Evolutionary conservation across 2,113 vertebrate species (phyloP).

Genomic region (Mustela nigripes): DNA sequence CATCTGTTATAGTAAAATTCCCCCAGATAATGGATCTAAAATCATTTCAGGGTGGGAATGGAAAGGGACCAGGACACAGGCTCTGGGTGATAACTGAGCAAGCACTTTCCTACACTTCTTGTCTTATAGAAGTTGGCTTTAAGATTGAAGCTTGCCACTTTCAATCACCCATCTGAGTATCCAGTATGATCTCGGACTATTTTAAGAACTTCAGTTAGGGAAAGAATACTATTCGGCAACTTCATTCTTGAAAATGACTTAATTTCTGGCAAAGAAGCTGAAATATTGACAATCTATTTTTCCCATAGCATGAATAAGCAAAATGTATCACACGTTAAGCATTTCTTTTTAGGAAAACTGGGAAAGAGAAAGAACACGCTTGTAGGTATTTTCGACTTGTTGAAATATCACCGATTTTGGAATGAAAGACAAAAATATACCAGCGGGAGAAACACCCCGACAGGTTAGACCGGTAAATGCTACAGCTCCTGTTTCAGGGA

Average conservation of each 20-base stretch:
- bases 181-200: slow-evolving; percentile 16
- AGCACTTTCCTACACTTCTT: not conserved
- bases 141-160: slow-evolving; percentile 51
- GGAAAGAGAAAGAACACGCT: slow-evolving; percentile 3
- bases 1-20: not conserved
- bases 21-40: slow-evolving; percentile 10
- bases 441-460: not conserved
- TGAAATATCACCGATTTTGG: slow-evolving; percentile 41
- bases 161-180: slow-evolving; percentile 28
- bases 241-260: slow-evolving; percentile 54
- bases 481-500: slow-evolving; percentile 43
- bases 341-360: slow-evolving; percentile 58
- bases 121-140: slow-evolving; percentile 3
- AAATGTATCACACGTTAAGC: not conserved
- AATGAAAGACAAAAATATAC: slow-evolving; percentile 59
- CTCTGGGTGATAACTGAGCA: not conserved
- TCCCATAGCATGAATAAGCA: slow-evolving; percentile 16
- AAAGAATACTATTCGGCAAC: slow-evolving; percentile 55
- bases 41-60: slow-evolving; percentile 21
- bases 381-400: not conserved
- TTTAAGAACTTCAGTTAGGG: slow-evolving; percentile 54
- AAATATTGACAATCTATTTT: slow-evolving; percentile 59
- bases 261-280: slow-evolving; percentile 38
- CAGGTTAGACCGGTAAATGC: slow-evolving; percentile 47
- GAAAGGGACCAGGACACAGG: slow-evolving; percentile 1